Conservation (phyloP, 2,797 vertebrate species). For the Alauda arvensis region DNA sequence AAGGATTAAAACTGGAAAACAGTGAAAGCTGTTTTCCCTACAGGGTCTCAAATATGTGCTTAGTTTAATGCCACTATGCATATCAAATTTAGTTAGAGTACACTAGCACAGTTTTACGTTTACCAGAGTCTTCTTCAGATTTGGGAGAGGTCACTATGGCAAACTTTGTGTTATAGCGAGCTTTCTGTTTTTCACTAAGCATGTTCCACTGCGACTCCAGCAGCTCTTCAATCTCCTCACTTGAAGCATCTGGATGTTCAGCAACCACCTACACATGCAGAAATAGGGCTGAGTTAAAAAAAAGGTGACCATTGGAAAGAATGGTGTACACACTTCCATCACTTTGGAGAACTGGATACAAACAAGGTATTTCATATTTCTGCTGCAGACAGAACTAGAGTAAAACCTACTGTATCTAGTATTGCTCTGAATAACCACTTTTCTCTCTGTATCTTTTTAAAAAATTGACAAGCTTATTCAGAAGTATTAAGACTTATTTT, state of each 20-base stretch:
- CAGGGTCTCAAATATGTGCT: conserved; percentile 42
- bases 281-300: conserved; percentile 53
- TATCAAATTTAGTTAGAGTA: conserved; percentile 62
- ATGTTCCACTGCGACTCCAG: conserved; percentile 82
- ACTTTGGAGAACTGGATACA: neutral
- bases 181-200: conserved; percentile 81
- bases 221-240: conserved; percentile 79
- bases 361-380: neutral
- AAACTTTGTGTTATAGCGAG: conserved; percentile 79
- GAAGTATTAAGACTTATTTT: neutral
- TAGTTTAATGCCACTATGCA: conserved; percentile 31
- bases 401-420: neutral
- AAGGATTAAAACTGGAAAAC: conserved; percentile 50
- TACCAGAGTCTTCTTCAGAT: conserved; percentile 79
- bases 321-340: neutral
- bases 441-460: neutral
- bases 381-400: neutral
- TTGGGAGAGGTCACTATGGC: conserved; percentile 76
- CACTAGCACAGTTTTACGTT: conserved; percentile 61
- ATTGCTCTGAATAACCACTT: neutral
- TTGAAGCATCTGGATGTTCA: conserved; percentile 78
- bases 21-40: conserved; percentile 42
- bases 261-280: conserved; percentile 69
- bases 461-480: neutral
- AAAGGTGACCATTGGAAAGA: neutral